A percentile compares a stretch with the other conserved stretches of the same genome.
Evolutionary conservation across 2,797 vertebrate species (phyloP).

Genomic region (Eupleurogrammus muticus): DNA sequence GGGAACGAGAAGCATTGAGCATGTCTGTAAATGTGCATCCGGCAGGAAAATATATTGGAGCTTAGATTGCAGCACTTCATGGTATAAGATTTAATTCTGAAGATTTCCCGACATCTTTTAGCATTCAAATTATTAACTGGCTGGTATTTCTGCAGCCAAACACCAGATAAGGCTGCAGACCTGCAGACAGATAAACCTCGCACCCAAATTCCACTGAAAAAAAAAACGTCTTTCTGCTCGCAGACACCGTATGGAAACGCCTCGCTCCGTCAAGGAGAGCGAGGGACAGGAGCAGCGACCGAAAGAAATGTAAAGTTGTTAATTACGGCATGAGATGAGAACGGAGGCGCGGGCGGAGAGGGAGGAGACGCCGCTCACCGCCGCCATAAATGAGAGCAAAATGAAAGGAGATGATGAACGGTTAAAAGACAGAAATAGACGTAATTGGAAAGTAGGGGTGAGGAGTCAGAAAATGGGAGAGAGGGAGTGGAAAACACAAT

Average conservation of each 20-base stretch:
- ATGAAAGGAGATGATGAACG: slow-evolving; percentile 51
- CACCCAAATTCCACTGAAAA: slow-evolving; percentile 45
- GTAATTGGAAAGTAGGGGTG: slow-evolving; percentile 46
- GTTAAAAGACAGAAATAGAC: slow-evolving; percentile 56
- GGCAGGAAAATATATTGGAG: slow-evolving; percentile 5
- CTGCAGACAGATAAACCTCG: slow-evolving; percentile 45
- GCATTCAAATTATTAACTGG: slow-evolving; percentile 58
- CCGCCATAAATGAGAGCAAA: slow-evolving; percentile 44
- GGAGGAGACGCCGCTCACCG: slow-evolving; percentile 14
- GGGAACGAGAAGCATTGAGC: slow-evolving; percentile 13
- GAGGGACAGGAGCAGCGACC: slow-evolving; percentile 10
- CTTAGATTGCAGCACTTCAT: slow-evolving; percentile 20
- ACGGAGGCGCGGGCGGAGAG: slow-evolving; percentile 7
- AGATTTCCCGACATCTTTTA: slow-evolving; percentile 33
- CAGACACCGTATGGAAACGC: slow-evolving; percentile 57
- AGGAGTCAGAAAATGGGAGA: slow-evolving; percentile 25
- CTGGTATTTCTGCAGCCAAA: slow-evolving; percentile 62
- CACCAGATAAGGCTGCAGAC: slow-evolving; percentile 57
- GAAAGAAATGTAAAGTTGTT: slow-evolving; percentile 48
- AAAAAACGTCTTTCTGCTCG: slow-evolving; percentile 47
- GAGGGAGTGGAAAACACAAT: slow-evolving; percentile 47
- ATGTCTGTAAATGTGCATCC: slow-evolving; percentile 25
- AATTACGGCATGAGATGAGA: slow-evolving; percentile 50
- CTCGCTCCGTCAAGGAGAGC: slow-evolving; percentile 45
- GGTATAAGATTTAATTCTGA: too few relatives aligned